Evolutionary conservation across 2,113 vertebrate species (phyloP).

Genomic region (Coregonus clupeaformis): DNA sequence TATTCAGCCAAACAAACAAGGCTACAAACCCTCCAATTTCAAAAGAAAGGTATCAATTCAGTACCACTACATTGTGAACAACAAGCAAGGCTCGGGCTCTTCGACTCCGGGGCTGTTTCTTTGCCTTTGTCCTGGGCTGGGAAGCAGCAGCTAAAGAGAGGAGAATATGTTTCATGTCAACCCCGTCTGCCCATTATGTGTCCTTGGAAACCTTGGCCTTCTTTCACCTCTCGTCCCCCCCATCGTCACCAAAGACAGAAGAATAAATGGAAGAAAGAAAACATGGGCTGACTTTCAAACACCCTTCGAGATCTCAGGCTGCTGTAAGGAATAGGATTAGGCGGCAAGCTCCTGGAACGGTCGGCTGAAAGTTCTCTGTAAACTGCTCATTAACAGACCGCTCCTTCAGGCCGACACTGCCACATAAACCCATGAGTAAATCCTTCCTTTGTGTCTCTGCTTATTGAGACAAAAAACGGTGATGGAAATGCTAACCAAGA

Average conservation of each 20-base stretch:
- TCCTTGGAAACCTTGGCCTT: slow-evolving; percentile 43
- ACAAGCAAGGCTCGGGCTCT: slow-evolving; percentile 27
- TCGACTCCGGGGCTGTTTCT: slow-evolving; percentile 34
- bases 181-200: slow-evolving; percentile 25
- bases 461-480: not conserved
- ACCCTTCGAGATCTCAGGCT: slow-evolving; percentile 22
- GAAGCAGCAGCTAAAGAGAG: not conserved
- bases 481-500: not conserved
- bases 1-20: slow-evolving; percentile 30
- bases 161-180: slow-evolving; percentile 36
- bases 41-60: slow-evolving; percentile 36
- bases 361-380: slow-evolving; percentile 6
- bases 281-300: slow-evolving; percentile 20
- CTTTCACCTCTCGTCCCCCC: not conserved
- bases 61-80: slow-evolving; percentile 20
- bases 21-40: slow-evolving; percentile 30
- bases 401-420: not conserved
- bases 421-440: slow-evolving; percentile 7
- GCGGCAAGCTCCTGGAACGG: slow-evolving; percentile 9
- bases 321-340: slow-evolving; percentile 14
- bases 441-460: slow-evolving; percentile 7
- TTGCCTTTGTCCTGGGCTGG: slow-evolving; percentile 47
- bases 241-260: slow-evolving; percentile 21
- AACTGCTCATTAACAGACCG: not conserved
- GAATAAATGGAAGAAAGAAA: slow-evolving; percentile 19